Evolutionary conservation across 1,140 invertebrate species (phyloP), one percentile per base, ranked within the genome.

Genomic region (Proales similis): DNA sequence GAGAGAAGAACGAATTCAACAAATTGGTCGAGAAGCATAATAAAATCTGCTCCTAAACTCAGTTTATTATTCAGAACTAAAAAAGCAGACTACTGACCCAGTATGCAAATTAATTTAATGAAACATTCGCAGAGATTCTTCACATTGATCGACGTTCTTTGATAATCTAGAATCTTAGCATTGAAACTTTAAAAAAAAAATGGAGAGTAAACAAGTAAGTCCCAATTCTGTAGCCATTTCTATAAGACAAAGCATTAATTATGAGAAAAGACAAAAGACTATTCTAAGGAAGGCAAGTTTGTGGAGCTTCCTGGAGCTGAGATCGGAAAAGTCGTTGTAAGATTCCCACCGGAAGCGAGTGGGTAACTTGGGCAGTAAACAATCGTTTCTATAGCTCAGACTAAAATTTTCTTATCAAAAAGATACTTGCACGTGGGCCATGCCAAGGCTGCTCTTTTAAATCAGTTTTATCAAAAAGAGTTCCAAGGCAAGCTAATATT

Each of bases 311-410:
- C 90, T 5, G 89, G 88, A 47, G 93, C 92, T 47, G 87, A 95
- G 76, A 86, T 87, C 81, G 93, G 92, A 38, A 89, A 96, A 78
- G 90, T 87, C 42, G 76, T 97, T 29, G 83, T 98, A 0, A 79
- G 95, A 67, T 99, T 99, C 75, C 95, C 95, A 38, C 95, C 95
- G 48, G 95, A 99, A 80, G 95, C 95, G 26, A 93, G 88, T 69
- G 91, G 90, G 78, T 88, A 79, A 72, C n/a, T 74, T 67, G 6
- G 38, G 69, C 42, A 57, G 62, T 46, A 61, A 14, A 39, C 27
- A 5, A 14, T 43, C 47, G 19, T 32, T 24, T 27, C 27, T n/a
- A 19, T 7, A 30, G 11, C 20, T 24, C 30, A 9, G 11, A 45
- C 7, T 20, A 22, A 22, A 39, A 48, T 24, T 63, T n/a, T 32